These are phyloP conservation scores for Prunella fulvescens DNA, from an alignment of 2,113 vertebrate genomes.

Conservation along the genomic window DNA sequence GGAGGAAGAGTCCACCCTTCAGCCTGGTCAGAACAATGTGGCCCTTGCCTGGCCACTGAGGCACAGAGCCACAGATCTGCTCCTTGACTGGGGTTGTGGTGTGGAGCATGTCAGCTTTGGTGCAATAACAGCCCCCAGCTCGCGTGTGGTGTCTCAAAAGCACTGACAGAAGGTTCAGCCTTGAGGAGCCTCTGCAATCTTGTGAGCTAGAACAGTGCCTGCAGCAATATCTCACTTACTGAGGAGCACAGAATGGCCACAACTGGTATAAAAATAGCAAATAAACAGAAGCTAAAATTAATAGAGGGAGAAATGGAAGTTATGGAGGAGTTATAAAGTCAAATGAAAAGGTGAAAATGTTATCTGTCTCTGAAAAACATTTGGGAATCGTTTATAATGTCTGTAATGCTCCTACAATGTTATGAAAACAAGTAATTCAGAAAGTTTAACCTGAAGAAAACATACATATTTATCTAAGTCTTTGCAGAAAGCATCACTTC, in stretches of 20 bases:
- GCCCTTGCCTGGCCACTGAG: background rate
- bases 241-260: background rate
- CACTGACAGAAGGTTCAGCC: background rate
- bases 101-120: background rate
- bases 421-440: background rate
- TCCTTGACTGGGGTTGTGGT: accelerated
- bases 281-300: background rate
- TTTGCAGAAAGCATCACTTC: background rate
- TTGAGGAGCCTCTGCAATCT: background rate
- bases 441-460: background rate
- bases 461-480: background rate
- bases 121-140: background rate
- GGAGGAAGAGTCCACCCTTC: background rate
- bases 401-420: background rate
- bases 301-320: background rate
- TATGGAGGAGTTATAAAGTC: background rate
- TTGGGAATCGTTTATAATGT: background rate
- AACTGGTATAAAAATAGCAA: background rate
- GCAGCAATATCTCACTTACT: accelerated
- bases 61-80: accelerated
- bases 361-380: background rate
- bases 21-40: accelerated
- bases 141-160: accelerated
- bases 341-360: background rate
- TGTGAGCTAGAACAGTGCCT: background rate